Conservation (phyloP, 2,888 invertebrate genomes). For the Drosophila antonietae region DNA sequence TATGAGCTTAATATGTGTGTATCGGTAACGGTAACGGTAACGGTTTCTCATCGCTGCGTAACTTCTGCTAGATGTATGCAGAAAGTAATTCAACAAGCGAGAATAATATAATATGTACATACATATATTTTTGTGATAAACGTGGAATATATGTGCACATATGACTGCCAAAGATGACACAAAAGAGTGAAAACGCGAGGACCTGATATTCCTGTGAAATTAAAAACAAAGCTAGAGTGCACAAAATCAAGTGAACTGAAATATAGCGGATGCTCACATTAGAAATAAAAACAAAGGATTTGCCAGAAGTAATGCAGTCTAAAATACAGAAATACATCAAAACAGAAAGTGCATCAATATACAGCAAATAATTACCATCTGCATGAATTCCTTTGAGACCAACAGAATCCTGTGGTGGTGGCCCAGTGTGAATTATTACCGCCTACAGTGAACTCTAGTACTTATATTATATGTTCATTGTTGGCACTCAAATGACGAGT, state of each 20-base stretch:
- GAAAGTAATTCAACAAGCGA: background rate
- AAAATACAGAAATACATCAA: background rate
- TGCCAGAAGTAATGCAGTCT: background rate
- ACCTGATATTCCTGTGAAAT: background rate
- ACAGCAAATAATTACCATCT: slow-evolving; percentile 31
- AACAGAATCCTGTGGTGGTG: slow-evolving; percentile 30
- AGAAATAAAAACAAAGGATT: slow-evolving; percentile 8
- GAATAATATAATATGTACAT: background rate
- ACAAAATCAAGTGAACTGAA: slow-evolving; percentile 56
- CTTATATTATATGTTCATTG: slow-evolving; percentile 11
- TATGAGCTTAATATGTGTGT: background rate
- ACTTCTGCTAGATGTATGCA: background rate
- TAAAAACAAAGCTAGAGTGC: slow-evolving; percentile 2
- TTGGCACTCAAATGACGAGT: slow-evolving; percentile 14
- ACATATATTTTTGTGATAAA: background rate
- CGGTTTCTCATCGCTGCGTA: background rate
- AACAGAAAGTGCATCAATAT: background rate
- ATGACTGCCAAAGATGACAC: background rate
- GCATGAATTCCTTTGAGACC: slow-evolving; percentile 28
- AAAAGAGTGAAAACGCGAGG: slow-evolving; percentile 12
- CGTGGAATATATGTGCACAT: background rate
- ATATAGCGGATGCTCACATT: slow-evolving; percentile 44
- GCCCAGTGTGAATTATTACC: slow-evolving; percentile 38
- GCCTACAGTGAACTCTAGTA: slow-evolving; percentile 42
- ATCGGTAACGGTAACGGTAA: slow-evolving; percentile 7